Percentiles rank a stretch among this genome's conserved stretches.
These are phyloP conservation scores for Macrosteles quadrilineatus DNA, from an alignment of 1,140 invertebrate species.

Conservation along the genomic window DNA sequence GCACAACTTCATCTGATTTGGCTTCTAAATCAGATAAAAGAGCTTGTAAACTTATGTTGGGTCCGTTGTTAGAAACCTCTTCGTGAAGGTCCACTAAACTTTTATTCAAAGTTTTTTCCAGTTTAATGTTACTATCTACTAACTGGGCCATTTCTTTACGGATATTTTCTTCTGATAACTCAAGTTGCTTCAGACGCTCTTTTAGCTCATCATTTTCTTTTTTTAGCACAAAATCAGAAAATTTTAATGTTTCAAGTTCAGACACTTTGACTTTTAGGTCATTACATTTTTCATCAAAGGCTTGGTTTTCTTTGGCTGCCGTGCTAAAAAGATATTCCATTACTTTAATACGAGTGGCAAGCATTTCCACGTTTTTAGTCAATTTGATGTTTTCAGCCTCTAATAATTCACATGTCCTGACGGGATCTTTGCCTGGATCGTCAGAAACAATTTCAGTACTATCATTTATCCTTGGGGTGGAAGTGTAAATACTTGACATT, in stretches of 20 bases:
- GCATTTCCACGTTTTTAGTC: not conserved
- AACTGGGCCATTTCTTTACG: not conserved
- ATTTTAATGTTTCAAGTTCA: conserved; percentile 8
- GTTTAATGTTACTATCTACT: not conserved
- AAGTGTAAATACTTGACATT: not conserved
- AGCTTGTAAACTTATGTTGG: not conserved
- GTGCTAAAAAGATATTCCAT: not conserved
- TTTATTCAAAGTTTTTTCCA: not conserved
- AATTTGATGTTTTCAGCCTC: conserved; percentile 5
- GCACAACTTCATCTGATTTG: conserved; percentile 5
- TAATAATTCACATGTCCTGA: not conserved
- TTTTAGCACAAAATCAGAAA: not conserved
- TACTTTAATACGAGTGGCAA: not conserved
- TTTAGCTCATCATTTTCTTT: conserved; percentile 13
- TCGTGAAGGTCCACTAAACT: not conserved
- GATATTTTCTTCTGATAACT: not conserved
- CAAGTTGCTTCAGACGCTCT: not conserved
- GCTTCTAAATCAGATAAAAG: not conserved
- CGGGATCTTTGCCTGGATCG: no score
- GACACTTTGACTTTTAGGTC: not conserved
- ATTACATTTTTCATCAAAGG: conserved; percentile 1
- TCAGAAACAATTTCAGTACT: no score
- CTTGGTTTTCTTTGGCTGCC: not conserved
- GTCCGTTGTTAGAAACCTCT: not conserved
- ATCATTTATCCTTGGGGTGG: not conserved